phyloP scores from a whole-genome alignment of 2,113 vertebrate genomes.

The Bostrychus sinensis region DNA sequence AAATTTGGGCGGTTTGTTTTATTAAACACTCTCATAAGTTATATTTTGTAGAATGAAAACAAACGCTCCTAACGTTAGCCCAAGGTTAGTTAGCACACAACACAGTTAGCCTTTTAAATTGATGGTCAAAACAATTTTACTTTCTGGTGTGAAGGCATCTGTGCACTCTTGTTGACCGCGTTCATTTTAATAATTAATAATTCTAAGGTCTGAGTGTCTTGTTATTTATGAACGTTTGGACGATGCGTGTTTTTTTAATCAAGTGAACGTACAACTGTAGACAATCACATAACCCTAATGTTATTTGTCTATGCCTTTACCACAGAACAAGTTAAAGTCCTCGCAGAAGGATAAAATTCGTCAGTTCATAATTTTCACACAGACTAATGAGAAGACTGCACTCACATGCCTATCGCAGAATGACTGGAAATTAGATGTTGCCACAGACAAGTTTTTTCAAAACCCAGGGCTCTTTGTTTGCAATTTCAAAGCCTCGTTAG shows the following conservation, averaged over 20 bases:
- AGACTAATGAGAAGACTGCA: conserved; percentile 97
- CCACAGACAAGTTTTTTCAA: conserved; percentile 99
- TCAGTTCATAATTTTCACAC: conserved; percentile 99
- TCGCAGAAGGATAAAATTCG: conserved; percentile 99
- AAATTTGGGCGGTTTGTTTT: fast-evolving
- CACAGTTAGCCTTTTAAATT: conserved; percentile 22
- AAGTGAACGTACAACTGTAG: too few relatives aligned
- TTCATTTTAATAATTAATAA: background rate
- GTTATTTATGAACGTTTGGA: background rate
- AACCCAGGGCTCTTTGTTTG: conserved; percentile 96
- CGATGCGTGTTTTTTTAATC: too few relatives aligned
- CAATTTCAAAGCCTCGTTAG: conserved; percentile 90
- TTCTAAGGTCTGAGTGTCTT: conserved; percentile 25
- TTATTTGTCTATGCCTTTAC: conserved; percentile 13
- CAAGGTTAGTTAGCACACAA: conserved; percentile 46
- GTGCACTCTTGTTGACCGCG: background rate
- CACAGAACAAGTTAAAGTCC: conserved; percentile 99
- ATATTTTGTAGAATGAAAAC: conserved; percentile 13
- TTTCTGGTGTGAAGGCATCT: background rate
- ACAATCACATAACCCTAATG: background rate
- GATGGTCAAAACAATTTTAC: background rate
- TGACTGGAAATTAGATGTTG: conserved; percentile 99
- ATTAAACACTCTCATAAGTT: background rate
- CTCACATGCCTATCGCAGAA: conserved; percentile 96
- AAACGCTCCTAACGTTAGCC: conserved; percentile 29